These are phyloP conservation scores for Notothenia coriiceps DNA, from an alignment of 2,113 vertebrate genomes.

Conservation along the genomic window DNA sequence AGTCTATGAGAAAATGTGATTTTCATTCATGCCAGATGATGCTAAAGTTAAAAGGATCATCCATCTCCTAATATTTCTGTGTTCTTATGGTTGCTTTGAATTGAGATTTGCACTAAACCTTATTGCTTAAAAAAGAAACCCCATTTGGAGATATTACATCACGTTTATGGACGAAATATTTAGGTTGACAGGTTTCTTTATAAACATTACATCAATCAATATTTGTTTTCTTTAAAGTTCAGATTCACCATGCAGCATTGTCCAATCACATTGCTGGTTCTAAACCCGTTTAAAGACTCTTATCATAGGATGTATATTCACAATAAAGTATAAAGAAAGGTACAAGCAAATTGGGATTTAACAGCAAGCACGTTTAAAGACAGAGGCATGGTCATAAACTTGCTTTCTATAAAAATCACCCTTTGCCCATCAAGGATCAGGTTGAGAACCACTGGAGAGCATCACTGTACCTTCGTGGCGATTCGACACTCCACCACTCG, in stretches of 20 bases:
- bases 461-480: constrained; percentile 91
- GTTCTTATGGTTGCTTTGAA: neutral
- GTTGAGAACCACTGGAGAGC: neutral
- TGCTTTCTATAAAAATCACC: neutral
- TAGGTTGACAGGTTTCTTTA: neutral
- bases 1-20: neutral
- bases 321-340: neutral
- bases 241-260: too few relatives aligned
- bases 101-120: neutral
- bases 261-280: too few relatives aligned
- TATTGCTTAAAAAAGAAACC: neutral
- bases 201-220: too few relatives aligned
- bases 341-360: neutral
- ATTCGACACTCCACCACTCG: constrained; percentile 93
- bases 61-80: neutral
- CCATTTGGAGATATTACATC: too few relatives aligned
- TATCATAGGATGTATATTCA: neutral
- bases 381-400: neutral
- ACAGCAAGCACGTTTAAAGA: neutral
- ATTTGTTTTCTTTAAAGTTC: too few relatives aligned
- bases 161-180: neutral
- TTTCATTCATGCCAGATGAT: neutral
- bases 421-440: too few relatives aligned
- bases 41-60: neutral
- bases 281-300: neutral